Conservation (phyloP, 2,113 vertebrate genomes). For the Neofelis nebulosa region DNA sequence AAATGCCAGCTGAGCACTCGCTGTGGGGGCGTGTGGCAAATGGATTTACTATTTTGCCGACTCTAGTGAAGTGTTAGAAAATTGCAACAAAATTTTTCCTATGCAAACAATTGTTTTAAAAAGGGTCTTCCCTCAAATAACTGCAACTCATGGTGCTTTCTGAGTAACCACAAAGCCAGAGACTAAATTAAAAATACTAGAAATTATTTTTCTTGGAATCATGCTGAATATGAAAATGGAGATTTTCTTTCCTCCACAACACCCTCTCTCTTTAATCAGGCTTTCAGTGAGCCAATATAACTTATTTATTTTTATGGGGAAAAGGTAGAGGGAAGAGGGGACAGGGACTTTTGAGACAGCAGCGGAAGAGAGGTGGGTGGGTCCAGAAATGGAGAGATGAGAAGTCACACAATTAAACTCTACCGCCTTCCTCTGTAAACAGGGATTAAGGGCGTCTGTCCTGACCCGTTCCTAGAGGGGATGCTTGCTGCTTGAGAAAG, state of each 20-base stretch:
- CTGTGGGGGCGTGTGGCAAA: slow-evolving; percentile 34
- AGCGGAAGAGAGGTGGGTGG: background rate
- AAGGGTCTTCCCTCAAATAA: slow-evolving; percentile 12
- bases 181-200: slow-evolving; percentile 12
- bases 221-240: background rate
- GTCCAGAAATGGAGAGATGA: background rate
- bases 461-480: background rate
- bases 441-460: background rate
- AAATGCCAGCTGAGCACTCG: slow-evolving; percentile 39
- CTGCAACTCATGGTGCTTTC: slow-evolving; percentile 7
- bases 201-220: slow-evolving; percentile 38
- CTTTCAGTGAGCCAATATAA: background rate
- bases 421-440: background rate
- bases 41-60: slow-evolving; percentile 57
- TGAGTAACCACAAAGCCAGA: slow-evolving; percentile 7
- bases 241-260: background rate
- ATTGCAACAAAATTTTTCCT: slow-evolving; percentile 48
- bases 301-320: background rate
- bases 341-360: background rate
- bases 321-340: background rate
- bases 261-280: background rate
- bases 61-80: slow-evolving; percentile 57
- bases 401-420: background rate
- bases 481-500: background rate
- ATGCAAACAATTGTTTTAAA: slow-evolving; percentile 62